phyloP scores from a whole-genome alignment of 2,888 invertebrate genomes.

The Archips xylosteana region DNA sequence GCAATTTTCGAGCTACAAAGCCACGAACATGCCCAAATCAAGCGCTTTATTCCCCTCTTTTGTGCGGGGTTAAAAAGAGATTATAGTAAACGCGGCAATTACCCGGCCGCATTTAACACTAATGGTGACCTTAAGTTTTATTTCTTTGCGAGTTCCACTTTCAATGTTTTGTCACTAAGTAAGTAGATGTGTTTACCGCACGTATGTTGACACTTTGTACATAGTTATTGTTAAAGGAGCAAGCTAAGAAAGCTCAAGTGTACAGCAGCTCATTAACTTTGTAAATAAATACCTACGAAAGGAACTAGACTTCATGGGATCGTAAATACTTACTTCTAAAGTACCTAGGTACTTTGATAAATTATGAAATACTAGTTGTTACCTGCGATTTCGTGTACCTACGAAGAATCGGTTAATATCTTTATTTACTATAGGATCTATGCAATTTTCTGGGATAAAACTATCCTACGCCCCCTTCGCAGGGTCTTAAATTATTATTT shows the following conservation, averaged over 20 bases:
- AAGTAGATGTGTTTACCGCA: background rate
- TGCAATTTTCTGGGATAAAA: too few species aligned
- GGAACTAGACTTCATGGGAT: background rate
- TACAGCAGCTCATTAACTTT: background rate
- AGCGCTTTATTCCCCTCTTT: slow-evolving; percentile 37
- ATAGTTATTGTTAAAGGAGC: background rate
- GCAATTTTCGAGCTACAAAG: slow-evolving; percentile 41
- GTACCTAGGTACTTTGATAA: too few species aligned
- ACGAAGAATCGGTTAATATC: too few species aligned
- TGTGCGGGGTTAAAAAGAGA: slow-evolving; percentile 41
- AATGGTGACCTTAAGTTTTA: slow-evolving; percentile 36
- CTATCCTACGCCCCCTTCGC: too few species aligned
- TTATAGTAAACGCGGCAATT: slow-evolving; percentile 40
- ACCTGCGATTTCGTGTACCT: too few species aligned
- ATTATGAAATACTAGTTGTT: too few species aligned
- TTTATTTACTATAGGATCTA: too few species aligned
- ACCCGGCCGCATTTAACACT: slow-evolving; percentile 32
- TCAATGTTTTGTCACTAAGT: background rate
- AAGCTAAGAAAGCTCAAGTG: background rate
- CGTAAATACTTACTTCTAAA: too few species aligned
- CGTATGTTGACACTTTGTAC: background rate
- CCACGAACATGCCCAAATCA: slow-evolving; percentile 40
- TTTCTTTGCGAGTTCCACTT: slow-evolving; percentile 22
- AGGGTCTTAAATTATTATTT: too few species aligned
- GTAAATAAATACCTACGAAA: background rate